phyloP scores from a whole-genome alignment of 2,113 vertebrate species.

The Sinocyclocheilus anophthalmus region DNA sequence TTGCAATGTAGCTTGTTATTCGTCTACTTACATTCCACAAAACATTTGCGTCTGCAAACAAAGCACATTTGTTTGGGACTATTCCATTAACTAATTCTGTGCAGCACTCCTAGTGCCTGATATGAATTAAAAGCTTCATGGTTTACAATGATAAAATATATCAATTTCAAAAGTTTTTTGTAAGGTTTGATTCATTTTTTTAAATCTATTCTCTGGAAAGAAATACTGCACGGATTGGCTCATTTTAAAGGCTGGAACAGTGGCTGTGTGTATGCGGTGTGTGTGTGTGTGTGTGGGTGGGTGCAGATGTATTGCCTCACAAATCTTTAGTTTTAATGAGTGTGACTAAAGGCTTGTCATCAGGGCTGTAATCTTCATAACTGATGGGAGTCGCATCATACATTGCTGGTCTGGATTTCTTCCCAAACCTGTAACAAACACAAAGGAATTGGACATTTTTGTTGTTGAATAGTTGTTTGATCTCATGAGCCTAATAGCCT shows the following conservation, averaged over 20 bases:
- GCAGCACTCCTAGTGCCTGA: slow-evolving; percentile 45
- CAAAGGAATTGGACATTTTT: slow-evolving; percentile 41
- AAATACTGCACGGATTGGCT: slow-evolving; percentile 63
- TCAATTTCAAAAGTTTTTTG: slow-evolving; percentile 57
- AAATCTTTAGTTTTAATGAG: slow-evolving; percentile 99
- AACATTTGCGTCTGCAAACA: slow-evolving; percentile 56
- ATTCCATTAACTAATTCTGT: slow-evolving; percentile 31
- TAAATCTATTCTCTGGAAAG: slow-evolving; percentile 51
- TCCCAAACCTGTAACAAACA: slow-evolving; percentile 86
- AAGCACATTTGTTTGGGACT: slow-evolving; percentile 35
- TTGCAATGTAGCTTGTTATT: slow-evolving; percentile 16
- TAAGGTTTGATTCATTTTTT: slow-evolving; percentile 63
- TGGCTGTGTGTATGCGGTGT: slow-evolving; percentile 38
- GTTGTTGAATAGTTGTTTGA: background rate
- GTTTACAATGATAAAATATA: slow-evolving; percentile 71
- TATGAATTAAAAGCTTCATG: slow-evolving; percentile 68
- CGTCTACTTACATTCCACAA: slow-evolving; percentile 57
- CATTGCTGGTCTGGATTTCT: slow-evolving; percentile 96
- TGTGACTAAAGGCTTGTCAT: slow-evolving; percentile 97
- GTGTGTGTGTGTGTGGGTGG: slow-evolving; percentile 22
- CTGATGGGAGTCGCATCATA: slow-evolving; percentile 95
- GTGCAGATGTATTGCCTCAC: slow-evolving; percentile 73
- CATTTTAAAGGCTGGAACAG: slow-evolving; percentile 48
- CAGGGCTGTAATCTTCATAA: slow-evolving; percentile 97
- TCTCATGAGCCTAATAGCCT: background rate